Base-by-base conservation (phyloP, 2,797 vertebrate species). In the Hirundo rustica region DNA sequence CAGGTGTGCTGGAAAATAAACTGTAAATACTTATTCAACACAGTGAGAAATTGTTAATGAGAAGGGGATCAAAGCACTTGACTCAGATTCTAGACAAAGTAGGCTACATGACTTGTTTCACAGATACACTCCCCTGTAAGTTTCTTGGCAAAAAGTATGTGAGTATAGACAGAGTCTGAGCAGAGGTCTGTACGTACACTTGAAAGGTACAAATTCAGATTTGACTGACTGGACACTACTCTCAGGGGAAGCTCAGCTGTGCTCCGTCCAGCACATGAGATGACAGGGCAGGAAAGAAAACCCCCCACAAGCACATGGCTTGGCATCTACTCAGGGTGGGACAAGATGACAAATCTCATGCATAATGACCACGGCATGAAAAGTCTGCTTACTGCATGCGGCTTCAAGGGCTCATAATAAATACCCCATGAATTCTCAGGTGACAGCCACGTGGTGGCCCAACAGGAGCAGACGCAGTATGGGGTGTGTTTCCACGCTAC, bases 41-140 rank as follows among this genome's bases (percentile, higher is more conserved):
- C 80, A 74, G 86, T 85, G 79, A 95, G 83, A 90, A 89, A 79
- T 32, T 60, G 71, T 67, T 94, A 92, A 92, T 57, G 92, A 85
- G 83, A 81, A 88, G 34, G 8, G 19, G 77, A 86, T 93, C 66
- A 92, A 96, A 88, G 62, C 51, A 85, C 29, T 86, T 86, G 68
- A 75, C 36, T 92, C 50, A 89, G 78, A 83, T 65, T 53, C 64
- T 58, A 76, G 30, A 85, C 36, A 66, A 84, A 75, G 40, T 22
- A 91, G 32, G 68, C 30, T 50, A n/a, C 20, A 38, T 1, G 2
- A 78, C 19, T 85, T 68, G 38, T 19, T 85, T 90, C 70, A 58
- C 7, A 27, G 58, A 85, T 21, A 61, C 18, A 53, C 11, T 78
- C 9, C 25, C 8, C 36, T 18, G 11, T 29, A 65, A 85, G n/a